Base-by-base conservation (phyloP, 2,797 vertebrate genomes). In the Hydrocynus forskahlii region DNA sequence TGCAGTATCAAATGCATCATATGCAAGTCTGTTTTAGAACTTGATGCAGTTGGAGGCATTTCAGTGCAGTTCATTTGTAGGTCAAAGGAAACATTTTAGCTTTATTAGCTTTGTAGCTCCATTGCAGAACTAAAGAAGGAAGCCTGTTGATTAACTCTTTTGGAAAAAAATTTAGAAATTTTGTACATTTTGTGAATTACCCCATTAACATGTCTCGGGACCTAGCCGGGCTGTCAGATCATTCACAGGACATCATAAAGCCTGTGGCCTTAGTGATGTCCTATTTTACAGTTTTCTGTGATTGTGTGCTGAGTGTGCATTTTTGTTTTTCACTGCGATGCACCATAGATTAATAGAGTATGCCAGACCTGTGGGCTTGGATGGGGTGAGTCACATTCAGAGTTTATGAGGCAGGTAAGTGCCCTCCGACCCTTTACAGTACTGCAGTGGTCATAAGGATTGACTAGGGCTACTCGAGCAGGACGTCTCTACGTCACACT, bases 361-460 rank as follows among this genome's bases (percentile, higher is more conserved):
- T 25, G 3, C 43, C 25, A 62, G 70, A 43, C 3, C 5, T 71
- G 59, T 70, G 48, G 59, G 55, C 76, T 54, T 35, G 50, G 50
- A 72, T 78, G 55, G 59, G 14, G 67, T 69, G 66, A 76, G 79
- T 81, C 78, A 73, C 55, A 43, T 70, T 57, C 69, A 35, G 63
- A 14, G 60, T 87, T 80, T 74, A 87, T 85, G 79, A 57, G 9
- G 38, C 79, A 75, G 68, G 73, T 78, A 78, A 81, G 67, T 75
- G 66, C 23, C 64, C 68, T 68, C 73, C 76, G 72, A 35, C 64
- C 43, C 40, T 66, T 52, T 25, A 29, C 59, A 45, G 75, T 55
- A 52, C 19, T 38, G 57, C 66, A 68, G 38, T 6, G 38, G n/a
- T 54, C 59, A 45, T 52, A 73, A 62, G 64, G 25, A 79, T 75